Conservation (phyloP, 2,888 invertebrate genomes). For the Oscheius onirici region DNA sequence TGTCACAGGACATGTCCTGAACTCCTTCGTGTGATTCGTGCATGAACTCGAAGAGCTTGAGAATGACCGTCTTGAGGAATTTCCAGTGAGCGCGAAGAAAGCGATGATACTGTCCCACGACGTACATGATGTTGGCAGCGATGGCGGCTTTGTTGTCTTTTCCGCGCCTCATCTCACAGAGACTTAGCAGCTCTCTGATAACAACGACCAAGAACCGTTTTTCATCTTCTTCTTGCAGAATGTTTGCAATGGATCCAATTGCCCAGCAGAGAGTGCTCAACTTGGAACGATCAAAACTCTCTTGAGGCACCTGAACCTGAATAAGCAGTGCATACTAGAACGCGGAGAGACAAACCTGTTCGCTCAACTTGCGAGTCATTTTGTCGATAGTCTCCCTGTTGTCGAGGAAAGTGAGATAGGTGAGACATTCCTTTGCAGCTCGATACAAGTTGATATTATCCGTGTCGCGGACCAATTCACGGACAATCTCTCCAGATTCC, state of each 20-base stretch:
- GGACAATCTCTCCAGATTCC: slow-evolving; percentile 93
- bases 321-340: too few relatives aligned
- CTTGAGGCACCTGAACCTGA: slow-evolving; percentile 83
- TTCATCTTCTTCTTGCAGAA: slow-evolving; percentile 99
- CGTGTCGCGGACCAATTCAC: slow-evolving; percentile 99
- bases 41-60: slow-evolving; percentile 99
- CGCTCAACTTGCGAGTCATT: slow-evolving; percentile 96
- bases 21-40: slow-evolving; percentile 99
- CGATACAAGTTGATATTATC: slow-evolving; percentile 99
- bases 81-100: slow-evolving; percentile 99
- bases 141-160: slow-evolving; percentile 99
- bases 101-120: slow-evolving; percentile 97
- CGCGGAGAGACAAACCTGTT: slow-evolving; percentile 79
- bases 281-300: slow-evolving; percentile 99
- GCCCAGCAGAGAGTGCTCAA: slow-evolving; percentile 99
- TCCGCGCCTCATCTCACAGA: slow-evolving; percentile 97
- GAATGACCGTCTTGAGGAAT: slow-evolving; percentile 93
- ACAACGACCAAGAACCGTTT: slow-evolving; percentile 98
- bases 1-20: slow-evolving; percentile 98
- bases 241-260: slow-evolving; percentile 97
- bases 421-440: slow-evolving; percentile 83
- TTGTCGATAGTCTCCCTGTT: slow-evolving; percentile 96
- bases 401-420: slow-evolving; percentile 97
- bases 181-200: slow-evolving; percentile 90
- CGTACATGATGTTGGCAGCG: slow-evolving; percentile 99